phyloP scores from a whole-genome alignment of 2,888 invertebrate species.

The Thecocarcelia acutangulata region DNA sequence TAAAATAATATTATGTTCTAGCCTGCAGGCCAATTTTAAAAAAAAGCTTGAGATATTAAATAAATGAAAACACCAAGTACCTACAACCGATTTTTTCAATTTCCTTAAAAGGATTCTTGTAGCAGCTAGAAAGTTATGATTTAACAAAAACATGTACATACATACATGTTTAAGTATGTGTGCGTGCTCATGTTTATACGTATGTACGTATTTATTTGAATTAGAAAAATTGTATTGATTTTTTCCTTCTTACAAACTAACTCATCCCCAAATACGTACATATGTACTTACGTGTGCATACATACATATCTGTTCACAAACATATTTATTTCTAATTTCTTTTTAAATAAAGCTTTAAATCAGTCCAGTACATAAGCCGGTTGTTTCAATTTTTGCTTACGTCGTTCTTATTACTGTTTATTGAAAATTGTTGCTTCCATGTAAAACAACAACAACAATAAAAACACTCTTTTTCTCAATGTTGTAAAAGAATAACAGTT shows the following conservation, averaged over 20 bases:
- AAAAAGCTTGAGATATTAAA: too few species aligned
- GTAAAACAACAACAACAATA: conserved; percentile 41
- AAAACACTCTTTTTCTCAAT: conserved; percentile 8
- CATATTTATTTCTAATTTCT: conserved; percentile 38
- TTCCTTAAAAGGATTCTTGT: not conserved
- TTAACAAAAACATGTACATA: not conserved
- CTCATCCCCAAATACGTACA: too few species aligned
- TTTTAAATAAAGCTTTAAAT: conserved; percentile 53
- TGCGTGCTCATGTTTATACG: not conserved
- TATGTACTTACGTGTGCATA: too few species aligned
- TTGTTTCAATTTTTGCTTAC: conserved; percentile 6
- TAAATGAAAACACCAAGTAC: not conserved
- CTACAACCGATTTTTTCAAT: not conserved
- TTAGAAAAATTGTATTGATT: too few species aligned
- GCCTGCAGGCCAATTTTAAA: too few species aligned
- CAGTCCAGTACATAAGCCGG: conserved; percentile 61
- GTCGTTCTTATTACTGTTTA: conserved; percentile 44
- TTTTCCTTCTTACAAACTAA: too few species aligned
- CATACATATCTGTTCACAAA: not conserved
- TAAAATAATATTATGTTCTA: too few species aligned
- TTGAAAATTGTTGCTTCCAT: conserved; percentile 69
- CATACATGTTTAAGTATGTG: not conserved
- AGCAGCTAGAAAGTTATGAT: not conserved
- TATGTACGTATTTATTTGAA: not conserved
- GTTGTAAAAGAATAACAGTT: not conserved